These are phyloP conservation scores for Molanna angustata DNA, from an alignment of 2,888 invertebrate species.

Conservation along the genomic window DNA sequence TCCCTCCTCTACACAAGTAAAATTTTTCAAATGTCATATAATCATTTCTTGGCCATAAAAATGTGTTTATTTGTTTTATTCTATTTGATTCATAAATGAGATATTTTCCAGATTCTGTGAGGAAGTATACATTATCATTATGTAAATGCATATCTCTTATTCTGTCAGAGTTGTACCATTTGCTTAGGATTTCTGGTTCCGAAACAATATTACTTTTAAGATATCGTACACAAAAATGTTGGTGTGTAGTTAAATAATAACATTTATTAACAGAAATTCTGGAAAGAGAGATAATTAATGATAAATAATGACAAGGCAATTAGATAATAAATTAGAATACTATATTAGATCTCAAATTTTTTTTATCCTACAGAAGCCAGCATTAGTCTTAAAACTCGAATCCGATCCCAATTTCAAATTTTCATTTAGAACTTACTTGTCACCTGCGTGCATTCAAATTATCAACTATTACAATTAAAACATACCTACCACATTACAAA, in stretches of 20 bases:
- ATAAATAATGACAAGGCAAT: not conserved
- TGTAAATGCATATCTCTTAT: slow-evolving; percentile 16
- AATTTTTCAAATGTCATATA: slow-evolving; percentile 8
- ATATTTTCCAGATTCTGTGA: slow-evolving; percentile 25
- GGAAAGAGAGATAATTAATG: slow-evolving; percentile 15
- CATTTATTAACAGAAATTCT: slow-evolving; percentile 20
- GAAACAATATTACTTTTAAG: slow-evolving; percentile 4
- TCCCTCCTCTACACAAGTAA: slow-evolving; percentile 23
- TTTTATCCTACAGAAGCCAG: too few relatives aligned
- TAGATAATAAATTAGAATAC: too few relatives aligned
- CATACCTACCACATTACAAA: too few relatives aligned
- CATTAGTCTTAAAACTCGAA: too few relatives aligned
- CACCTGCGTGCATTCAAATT: too few relatives aligned
- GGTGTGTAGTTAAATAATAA: slow-evolving; percentile 24
- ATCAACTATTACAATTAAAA: too few relatives aligned
- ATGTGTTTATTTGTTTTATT: slow-evolving; percentile 12
- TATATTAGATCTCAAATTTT: too few relatives aligned
- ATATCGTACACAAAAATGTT: slow-evolving; percentile 17
- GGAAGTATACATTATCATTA: slow-evolving; percentile 22
- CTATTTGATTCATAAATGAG: slow-evolving; percentile 16
- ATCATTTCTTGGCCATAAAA: slow-evolving; percentile 17
- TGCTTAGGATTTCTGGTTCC: slow-evolving; percentile 14
- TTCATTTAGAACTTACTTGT: too few relatives aligned
- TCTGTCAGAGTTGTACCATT: slow-evolving; percentile 23
- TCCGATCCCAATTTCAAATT: too few relatives aligned